A percentile compares a stretch with the other conserved stretches of the same genome.
Conservation (phyloP, 2,888 invertebrate genomes). For the Noctua comes region DNA sequence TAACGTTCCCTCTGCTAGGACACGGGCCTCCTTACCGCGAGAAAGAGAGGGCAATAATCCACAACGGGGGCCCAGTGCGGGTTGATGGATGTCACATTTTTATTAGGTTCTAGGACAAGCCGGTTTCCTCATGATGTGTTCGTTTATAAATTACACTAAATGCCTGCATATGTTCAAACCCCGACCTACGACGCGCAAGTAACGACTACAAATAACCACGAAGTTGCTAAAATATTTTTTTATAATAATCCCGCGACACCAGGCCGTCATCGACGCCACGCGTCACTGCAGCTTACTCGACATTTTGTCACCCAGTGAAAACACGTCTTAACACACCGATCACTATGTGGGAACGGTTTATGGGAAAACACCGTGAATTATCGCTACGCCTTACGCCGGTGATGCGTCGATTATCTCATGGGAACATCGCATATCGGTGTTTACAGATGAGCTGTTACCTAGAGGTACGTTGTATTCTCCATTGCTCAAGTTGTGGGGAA, state of each 20-base stretch:
- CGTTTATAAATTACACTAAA: background rate
- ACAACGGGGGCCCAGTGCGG: background rate
- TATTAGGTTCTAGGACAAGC: background rate
- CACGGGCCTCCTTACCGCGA: background rate
- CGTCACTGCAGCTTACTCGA: slow-evolving; percentile 6
- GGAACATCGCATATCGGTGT: slow-evolving; percentile 51
- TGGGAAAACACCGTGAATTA: slow-evolving; percentile 58
- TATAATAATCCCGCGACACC: slow-evolving; percentile 8
- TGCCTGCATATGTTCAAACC: background rate
- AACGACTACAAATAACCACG: background rate
- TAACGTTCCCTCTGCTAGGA: background rate
- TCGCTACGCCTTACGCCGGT: slow-evolving; percentile 52
- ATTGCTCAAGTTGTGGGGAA: slow-evolving; percentile 17
- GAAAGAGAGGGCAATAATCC: background rate
- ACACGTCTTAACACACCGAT: slow-evolving; percentile 27
- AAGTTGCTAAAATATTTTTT: background rate
- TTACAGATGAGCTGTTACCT: slow-evolving; percentile 41
- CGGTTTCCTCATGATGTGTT: background rate
- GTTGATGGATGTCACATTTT: background rate
- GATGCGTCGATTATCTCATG: slow-evolving; percentile 60
- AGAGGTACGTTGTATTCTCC: slow-evolving; percentile 5
- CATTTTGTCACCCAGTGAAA: slow-evolving; percentile 26
- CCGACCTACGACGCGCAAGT: background rate
- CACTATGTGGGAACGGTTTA: slow-evolving; percentile 51
- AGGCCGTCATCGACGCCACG: background rate